Conservation (phyloP, 2,113 vertebrate genomes). For the Pterocles burchelli region DNA sequence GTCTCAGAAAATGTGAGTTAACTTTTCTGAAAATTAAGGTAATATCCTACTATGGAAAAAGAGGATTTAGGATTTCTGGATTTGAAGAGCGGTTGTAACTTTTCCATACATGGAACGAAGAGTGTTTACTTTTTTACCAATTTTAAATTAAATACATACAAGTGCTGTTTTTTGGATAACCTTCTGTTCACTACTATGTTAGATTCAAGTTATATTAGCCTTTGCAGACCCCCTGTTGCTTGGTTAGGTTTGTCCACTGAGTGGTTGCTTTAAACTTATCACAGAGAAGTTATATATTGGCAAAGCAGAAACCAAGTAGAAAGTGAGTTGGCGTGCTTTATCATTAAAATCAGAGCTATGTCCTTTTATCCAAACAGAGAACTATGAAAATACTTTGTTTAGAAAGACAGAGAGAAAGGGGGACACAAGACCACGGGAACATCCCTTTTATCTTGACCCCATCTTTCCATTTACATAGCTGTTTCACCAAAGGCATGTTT, state of each 20-base stretch:
- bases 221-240: not conserved
- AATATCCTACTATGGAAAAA: not conserved
- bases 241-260: not conserved
- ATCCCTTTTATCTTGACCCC: not conserved
- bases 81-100: not conserved
- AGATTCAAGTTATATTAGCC: not conserved
- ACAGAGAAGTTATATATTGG: not conserved
- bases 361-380: not conserved
- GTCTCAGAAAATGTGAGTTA: slow-evolving; percentile 95
- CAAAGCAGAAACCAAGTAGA: not conserved
- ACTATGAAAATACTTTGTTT: not conserved
- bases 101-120: not conserved
- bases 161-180: not conserved
- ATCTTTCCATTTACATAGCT: not conserved
- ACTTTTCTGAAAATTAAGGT: not conserved
- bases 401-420: not conserved
- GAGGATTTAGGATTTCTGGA: not conserved
- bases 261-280: not conserved
- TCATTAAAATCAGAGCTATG: not conserved
- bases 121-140: not conserved
- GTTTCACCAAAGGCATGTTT: not conserved
- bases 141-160: not conserved
- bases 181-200: not conserved
- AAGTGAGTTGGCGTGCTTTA: not conserved
- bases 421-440: not conserved